A percentile compares a stretch with the other conserved stretches of the same genome.
Conservation (phyloP, 2,888 invertebrate genomes). For the Crioceris asparagi region DNA sequence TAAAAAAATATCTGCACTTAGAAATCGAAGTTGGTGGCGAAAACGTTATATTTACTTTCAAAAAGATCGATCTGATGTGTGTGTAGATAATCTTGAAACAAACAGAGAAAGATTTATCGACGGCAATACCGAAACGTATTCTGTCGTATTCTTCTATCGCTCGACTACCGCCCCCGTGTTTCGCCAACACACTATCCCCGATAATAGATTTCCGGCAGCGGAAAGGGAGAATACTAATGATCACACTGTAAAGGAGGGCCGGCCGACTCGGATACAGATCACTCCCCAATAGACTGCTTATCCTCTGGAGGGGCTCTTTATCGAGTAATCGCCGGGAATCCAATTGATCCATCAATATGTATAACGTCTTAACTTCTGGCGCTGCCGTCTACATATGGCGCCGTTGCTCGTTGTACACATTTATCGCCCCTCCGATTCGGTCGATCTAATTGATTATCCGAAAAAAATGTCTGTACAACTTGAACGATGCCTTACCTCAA, state of each 20-base stretch:
- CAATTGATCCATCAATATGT: slow-evolving; percentile 41
- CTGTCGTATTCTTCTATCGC: too few relatives aligned
- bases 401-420: slow-evolving; percentile 13
- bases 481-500: too few relatives aligned
- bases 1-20: too few relatives aligned
- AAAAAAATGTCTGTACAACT: too few relatives aligned
- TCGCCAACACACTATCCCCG: slow-evolving; percentile 18
- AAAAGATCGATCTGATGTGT: too few relatives aligned
- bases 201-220: slow-evolving; percentile 28
- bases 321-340: slow-evolving; percentile 39
- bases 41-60: too few relatives aligned
- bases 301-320: slow-evolving; percentile 34
- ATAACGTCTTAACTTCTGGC: slow-evolving; percentile 37
- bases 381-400: slow-evolving; percentile 17
- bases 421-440: slow-evolving; percentile 22
- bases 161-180: too few relatives aligned
- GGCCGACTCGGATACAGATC: background rate
- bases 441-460: slow-evolving; percentile 20
- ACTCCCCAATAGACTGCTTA: slow-evolving; percentile 27
- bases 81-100: too few relatives aligned
- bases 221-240: slow-evolving; percentile 28
- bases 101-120: too few relatives aligned
- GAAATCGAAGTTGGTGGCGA: too few relatives aligned
- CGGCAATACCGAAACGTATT: too few relatives aligned
- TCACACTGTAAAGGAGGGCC: slow-evolving; percentile 16